phyloP scores from a whole-genome alignment of 2,888 invertebrate species.

The Monoplex corrugatus region DNA sequence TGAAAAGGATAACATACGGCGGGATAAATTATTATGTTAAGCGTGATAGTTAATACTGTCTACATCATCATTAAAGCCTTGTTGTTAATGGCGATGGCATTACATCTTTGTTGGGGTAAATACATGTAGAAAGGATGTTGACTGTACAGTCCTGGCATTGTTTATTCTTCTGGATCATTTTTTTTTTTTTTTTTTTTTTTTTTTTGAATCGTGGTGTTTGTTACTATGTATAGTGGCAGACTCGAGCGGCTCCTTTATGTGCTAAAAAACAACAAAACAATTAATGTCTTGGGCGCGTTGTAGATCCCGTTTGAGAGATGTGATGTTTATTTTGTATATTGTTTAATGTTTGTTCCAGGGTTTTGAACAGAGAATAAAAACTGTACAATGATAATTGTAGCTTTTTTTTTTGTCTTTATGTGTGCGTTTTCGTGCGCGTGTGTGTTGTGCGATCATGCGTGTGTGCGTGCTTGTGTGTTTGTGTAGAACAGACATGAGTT shows the following conservation, averaged over 20 bases:
- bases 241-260: slow-evolving; percentile 4
- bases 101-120: too few relatives aligned
- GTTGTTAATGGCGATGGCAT: too few relatives aligned
- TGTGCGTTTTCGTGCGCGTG: neutral
- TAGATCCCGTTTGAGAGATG: neutral
- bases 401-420: neutral
- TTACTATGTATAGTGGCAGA: neutral
- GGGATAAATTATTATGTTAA: too few relatives aligned
- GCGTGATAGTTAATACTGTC: neutral
- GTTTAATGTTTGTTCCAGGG: slow-evolving; percentile 9
- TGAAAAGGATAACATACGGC: too few relatives aligned
- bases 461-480: neutral
- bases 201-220: neutral
- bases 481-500: neutral
- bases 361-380: slow-evolving; percentile 9
- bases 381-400: neutral
- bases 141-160: neutral
- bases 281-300: slow-evolving; percentile 1
- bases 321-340: slow-evolving; percentile 22
- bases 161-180: neutral
- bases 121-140: too few relatives aligned
- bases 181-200: neutral
- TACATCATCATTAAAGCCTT: neutral
- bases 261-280: too few relatives aligned
- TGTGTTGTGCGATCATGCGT: too few relatives aligned